phyloP scores from a whole-genome alignment of 2,888 invertebrate species.

The Apantesis nais region DNA sequence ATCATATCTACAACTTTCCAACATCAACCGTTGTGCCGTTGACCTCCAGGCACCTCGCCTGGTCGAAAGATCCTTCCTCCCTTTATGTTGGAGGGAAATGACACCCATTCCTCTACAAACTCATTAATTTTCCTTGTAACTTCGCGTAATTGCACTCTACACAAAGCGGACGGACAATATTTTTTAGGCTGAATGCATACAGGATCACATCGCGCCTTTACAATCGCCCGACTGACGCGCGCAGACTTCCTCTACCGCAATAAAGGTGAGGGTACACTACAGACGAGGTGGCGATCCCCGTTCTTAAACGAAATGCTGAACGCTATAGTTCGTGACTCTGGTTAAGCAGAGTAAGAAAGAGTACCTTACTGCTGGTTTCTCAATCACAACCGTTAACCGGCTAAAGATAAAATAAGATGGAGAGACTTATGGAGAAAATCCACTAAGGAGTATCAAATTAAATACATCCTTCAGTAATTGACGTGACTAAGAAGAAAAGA shows the following conservation, averaged over 20 bases:
- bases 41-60: too few species aligned
- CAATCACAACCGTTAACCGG: background rate
- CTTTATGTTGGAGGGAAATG: too few species aligned
- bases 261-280: constrained; percentile 20
- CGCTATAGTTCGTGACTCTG: too few species aligned
- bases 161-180: constrained; percentile 49
- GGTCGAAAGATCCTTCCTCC: too few species aligned
- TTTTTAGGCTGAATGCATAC: constrained; percentile 55
- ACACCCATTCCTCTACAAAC: too few species aligned
- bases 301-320: background rate
- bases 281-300: constrained; percentile 6
- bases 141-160: constrained; percentile 37
- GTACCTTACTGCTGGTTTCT: background rate
- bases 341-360: background rate
- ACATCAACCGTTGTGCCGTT: too few species aligned
- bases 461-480: background rate
- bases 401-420: background rate
- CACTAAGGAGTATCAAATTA: background rate
- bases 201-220: constrained; percentile 67
- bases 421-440: background rate
- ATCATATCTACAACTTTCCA: too few species aligned
- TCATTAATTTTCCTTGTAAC: constrained; percentile 45
- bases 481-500: background rate
- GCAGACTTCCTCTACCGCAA: constrained; percentile 65
- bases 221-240: constrained; percentile 71